Base-by-base conservation (phyloP, 2,113 vertebrate species). In the Romanogobio albipinnatus region DNA sequence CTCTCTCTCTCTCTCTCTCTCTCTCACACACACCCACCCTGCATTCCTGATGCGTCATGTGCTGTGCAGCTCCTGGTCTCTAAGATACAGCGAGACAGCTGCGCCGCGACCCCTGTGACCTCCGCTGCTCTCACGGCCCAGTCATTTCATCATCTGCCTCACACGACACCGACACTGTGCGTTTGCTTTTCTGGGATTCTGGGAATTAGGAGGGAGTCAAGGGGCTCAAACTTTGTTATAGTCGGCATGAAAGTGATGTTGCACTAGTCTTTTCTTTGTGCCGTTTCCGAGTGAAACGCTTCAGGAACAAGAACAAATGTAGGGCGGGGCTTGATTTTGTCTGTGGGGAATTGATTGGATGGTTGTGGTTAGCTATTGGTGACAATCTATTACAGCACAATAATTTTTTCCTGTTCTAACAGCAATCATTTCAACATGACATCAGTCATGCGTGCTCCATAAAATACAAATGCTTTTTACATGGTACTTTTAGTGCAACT, bases 11-110 rank as follows among this genome's bases (percentile, higher is more conserved):
- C 43, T 3, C 9, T 43, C 39, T 1, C 39, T 43, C 39, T 43
- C 19, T 22, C 56, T 9, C 6, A n/a, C 29, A 13, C 61, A 62
- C 22, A 14, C 71, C 2, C 4, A 5, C 19, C 24, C 39, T 78
- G 59, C 33, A 83, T 53, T 87, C 77, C 59, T 73, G 73, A 47
- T 5, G 51, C 15, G 17, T 53, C 51, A 53, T 53, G 51, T 17
- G 5, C 51, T 17, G 51, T 1, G 15, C 51, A 53, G 51, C 15
- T 53, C 51, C 51, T 53, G 15, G 51, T 53, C 51, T 53, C 15
- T 6, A 53, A 3, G 56, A 81, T 79, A 68, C 70, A 61, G 83
- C n/a, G n/a, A 19, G 19, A 76, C 81, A 84, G 59, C 87, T 81
- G 81, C 29, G 4, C 9, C 17, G 17, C 1, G 17, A 56, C 53